A percentile compares a stretch with the other conserved stretches of the same genome.
Conservation (phyloP, 1,140 invertebrate species). For the Drosophila sucinea region DNA sequence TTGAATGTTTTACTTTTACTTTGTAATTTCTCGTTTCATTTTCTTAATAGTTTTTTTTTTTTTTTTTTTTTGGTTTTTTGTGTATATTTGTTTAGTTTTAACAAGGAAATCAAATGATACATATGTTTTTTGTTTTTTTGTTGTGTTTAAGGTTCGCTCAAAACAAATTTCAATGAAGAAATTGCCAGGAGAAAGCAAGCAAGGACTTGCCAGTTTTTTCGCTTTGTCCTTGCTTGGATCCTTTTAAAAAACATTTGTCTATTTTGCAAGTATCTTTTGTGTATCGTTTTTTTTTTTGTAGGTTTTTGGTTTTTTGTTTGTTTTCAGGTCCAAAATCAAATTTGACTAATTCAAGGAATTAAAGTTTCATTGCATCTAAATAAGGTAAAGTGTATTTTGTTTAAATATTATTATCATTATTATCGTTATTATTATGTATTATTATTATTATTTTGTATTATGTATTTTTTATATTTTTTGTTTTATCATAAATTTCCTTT, state of each 20-base stretch:
- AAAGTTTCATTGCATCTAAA: slow-evolving; percentile 82
- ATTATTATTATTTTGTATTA: background rate
- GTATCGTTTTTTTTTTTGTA: slow-evolving; percentile 49
- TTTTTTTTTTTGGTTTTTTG: slow-evolving; percentile 53
- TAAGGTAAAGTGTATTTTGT: slow-evolving; percentile 77
- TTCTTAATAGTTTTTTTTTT: slow-evolving; percentile 34
- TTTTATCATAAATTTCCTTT: slow-evolving; percentile 74
- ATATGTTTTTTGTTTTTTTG: slow-evolving; percentile 32
- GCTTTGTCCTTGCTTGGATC: slow-evolving; percentile 19
- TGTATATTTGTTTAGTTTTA: slow-evolving; percentile 79
- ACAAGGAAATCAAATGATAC: slow-evolving; percentile 74
- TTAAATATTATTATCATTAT: slow-evolving; percentile 66
- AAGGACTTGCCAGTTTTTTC: slow-evolving; percentile 13
- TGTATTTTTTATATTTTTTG: slow-evolving; percentile 24
- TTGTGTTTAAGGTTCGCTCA: slow-evolving; percentile 29
- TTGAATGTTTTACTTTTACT: slow-evolving; percentile 69
- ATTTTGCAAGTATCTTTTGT: slow-evolving; percentile 66
- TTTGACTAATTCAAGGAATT: slow-evolving; percentile 83
- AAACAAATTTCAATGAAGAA: slow-evolving; percentile 67
- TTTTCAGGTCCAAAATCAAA: slow-evolving; percentile 81
- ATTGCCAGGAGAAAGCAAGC: slow-evolving; percentile 12
- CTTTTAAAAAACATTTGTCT: slow-evolving; percentile 60
- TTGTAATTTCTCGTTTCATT: slow-evolving; percentile 71
- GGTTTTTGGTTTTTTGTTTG: slow-evolving; percentile 50
- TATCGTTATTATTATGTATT: slow-evolving; percentile 6